Evolutionary conservation across 2,113 vertebrate species (phyloP), one percentile per base, ranked within the genome.

Genomic region (Lagopus muta): DNA sequence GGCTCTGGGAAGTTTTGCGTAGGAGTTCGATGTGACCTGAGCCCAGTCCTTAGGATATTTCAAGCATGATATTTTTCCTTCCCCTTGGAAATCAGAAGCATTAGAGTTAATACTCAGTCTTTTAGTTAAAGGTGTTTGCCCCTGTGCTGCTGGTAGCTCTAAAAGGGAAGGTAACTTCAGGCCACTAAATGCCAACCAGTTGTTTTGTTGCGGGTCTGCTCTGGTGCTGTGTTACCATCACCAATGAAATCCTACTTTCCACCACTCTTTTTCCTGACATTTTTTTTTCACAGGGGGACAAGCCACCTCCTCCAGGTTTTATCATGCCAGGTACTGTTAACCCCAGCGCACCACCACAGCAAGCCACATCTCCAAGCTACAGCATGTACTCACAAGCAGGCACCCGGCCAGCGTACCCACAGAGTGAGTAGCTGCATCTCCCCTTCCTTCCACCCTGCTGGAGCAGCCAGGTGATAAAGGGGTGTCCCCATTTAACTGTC

Each of bases 381-480:
- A 97, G 95, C 93, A 95, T 98, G 96, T 98, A 97, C 89, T 93
- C 98, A 1, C 98, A 98, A 85, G 78, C 89, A 9, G 94, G 93
- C 16, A 1, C 73, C 0, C 93, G 94, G 8, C 94, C 96, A 19
- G 64, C 98, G 0, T 99, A 99, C 90, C 97, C 96, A 0, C 99
- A 98, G 93, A 98, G 99, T 99, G 97, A 99, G 99, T 98, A 95
- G 7, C 74, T 24, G 58, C 66, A 69, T 24, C 48, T 76, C 11
- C 30, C 30, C 27, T 13, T 82, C 27, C 14, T 43, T 4, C 32
- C 15, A 43, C 12, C 9, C 42, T 5, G 13, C 2, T 22, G 73
- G 28, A 22, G 20, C 45, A 79, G 34, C 25, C 40, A 17, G 19
- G 4, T 36, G 54, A 28, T 40, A 50, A 43, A 9, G 11, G 61